Evolutionary conservation across 1,140 invertebrate genomes (phyloP), one percentile per base, ranked within the genome.

Genomic region (Batillaria attramentaria): DNA sequence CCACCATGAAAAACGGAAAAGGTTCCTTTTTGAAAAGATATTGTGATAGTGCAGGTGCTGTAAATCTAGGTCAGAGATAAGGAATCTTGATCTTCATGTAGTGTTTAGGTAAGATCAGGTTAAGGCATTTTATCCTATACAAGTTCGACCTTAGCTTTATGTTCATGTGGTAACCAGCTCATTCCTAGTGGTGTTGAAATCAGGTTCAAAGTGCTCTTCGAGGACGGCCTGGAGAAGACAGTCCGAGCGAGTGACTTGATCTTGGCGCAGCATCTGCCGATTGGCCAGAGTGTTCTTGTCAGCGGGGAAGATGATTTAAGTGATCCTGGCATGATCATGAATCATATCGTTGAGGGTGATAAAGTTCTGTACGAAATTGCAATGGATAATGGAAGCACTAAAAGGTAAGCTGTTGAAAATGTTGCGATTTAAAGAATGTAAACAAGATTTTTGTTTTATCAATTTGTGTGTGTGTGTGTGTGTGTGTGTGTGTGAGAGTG

Each of bases 231-330:
- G 72, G 57, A 82, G 50, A 62, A 78, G 31, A 66, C 65, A 10
- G 84, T 85, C 4, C 81, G 82, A 46, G 74, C 75, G 1, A 39
- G 43, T 24, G 84, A 88, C 31, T 75, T 88, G 24, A 69, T 89
- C 0, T 42, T 87, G 54, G 79, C 86, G n/a, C 77, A 81, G 20
- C 74, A 83, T 8, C 73, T 89, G 3, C 83, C 85, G 1, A 70
- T 86, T 20, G 86, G 86, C 13, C 87, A 87, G 78, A 83, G 82
- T 62, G 87, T 89, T 0, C 82, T 89, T 77, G 88, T 86, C 0
- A 60, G 78, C 65, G 78, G 78, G 2, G 66, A 78, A 33, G 83
- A 81, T 20, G 84, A 81, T 18, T 81, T 81, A 43, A 86, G 84
- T 78, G 84, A 87, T 50, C 73, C 80, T 57, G 87, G 84, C 8